These are phyloP conservation scores for Leguminivora glycinivorella DNA, from an alignment of 1,140 invertebrate species.

Conservation along the genomic window DNA sequence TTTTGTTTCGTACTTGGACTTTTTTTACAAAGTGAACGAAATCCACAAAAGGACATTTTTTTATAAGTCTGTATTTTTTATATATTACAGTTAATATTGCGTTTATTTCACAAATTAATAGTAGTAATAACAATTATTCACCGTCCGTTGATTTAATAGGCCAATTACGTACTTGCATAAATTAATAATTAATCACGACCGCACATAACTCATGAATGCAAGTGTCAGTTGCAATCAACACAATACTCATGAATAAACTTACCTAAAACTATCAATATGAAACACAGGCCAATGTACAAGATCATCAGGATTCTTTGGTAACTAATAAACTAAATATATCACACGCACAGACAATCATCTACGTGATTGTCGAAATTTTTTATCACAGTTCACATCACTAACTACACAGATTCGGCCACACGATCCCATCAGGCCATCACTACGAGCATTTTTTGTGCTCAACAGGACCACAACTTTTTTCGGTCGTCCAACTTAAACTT, in stretches of 20 bases:
- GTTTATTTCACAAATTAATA: not conserved
- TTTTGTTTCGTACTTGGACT: no score
- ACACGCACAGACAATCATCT: conserved; percentile 71
- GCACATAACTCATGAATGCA: conserved; percentile 13
- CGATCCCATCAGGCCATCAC: conserved; percentile 75
- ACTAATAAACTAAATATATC: conserved; percentile 77
- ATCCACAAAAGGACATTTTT: no score
- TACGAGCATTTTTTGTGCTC: conserved; percentile 66
- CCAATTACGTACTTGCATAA: conserved; percentile 22
- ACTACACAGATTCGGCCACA: conserved; percentile 66
- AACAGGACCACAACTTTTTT: conserved; percentile 68
- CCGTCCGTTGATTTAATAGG: conserved; percentile 9
- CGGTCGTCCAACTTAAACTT: conserved; percentile 59
- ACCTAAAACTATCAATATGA: conserved; percentile 78
- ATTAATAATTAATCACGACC: conserved; percentile 24
- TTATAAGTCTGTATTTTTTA: no score
- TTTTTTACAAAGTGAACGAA: no score
- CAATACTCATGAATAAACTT: conserved; percentile 43
- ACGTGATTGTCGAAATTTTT: conserved; percentile 67
- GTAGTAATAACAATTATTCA: not conserved
- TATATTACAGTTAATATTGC: no score
- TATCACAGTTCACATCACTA: conserved; percentile 76
- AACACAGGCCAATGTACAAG: conserved; percentile 78
- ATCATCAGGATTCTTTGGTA: conserved; percentile 78
- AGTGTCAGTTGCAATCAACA: conserved; percentile 31